Percentiles rank a stretch among this genome's conserved stretches.
Conservation (phyloP, 2,888 invertebrate genomes). For the Hydraecia micacea region DNA sequence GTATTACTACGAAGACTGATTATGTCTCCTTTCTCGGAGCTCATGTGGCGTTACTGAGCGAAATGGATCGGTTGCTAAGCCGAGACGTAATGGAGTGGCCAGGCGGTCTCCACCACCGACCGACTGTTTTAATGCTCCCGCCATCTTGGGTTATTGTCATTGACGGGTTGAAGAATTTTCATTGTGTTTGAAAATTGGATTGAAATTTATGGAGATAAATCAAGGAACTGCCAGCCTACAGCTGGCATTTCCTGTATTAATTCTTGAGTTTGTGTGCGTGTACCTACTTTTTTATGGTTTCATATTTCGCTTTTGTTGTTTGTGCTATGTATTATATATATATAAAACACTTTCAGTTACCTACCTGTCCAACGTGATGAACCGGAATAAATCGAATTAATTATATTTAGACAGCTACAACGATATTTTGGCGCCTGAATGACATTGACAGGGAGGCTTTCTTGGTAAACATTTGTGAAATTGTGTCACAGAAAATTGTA, state of each 20-base stretch:
- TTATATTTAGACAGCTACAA: background rate
- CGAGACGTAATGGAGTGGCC: constrained; percentile 40
- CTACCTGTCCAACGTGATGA: background rate
- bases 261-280: background rate
- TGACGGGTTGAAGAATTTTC: constrained; percentile 19
- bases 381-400: too few species aligned
- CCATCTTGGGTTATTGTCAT: constrained; percentile 34
- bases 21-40: constrained; percentile 10
- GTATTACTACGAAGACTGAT: constrained; percentile 33
- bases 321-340: background rate
- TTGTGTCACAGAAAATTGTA: background rate
- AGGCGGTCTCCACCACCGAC: constrained; percentile 24
- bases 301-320: background rate
- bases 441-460: background rate
- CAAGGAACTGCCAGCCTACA: background rate
- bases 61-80: constrained; percentile 48
- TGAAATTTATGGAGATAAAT: constrained; percentile 26
- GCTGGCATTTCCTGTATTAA: background rate
- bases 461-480: too few species aligned
- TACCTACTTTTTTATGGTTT: background rate
- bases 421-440: background rate
- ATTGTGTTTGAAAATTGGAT: constrained; percentile 36
- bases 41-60: constrained; percentile 12
- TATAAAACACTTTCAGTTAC: background rate
- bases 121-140: constrained; percentile 7